Conservation (phyloP, 2,888 invertebrate species). For the Anthrax anthrax region DNA sequence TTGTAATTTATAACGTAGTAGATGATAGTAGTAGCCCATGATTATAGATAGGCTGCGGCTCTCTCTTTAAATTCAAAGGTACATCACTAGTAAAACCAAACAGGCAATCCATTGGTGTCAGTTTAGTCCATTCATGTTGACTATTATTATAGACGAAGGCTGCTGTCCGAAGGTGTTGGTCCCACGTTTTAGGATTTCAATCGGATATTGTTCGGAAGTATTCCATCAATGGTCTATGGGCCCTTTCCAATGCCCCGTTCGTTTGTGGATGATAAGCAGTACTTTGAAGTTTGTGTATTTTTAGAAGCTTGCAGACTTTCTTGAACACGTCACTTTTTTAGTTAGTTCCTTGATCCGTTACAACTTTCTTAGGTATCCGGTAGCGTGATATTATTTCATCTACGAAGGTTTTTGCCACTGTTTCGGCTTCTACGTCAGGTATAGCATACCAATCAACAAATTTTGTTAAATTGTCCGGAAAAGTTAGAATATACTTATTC, state of each 20-base stretch:
- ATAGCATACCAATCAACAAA: constrained; percentile 4
- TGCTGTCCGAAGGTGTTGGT: constrained; percentile 5
- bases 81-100: constrained; percentile 4
- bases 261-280: constrained; percentile 1
- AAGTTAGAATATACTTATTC: constrained; percentile 8
- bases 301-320: neutral
- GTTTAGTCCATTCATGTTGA: constrained; percentile 1
- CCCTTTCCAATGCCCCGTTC: constrained; percentile 7
- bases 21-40: neutral
- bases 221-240: constrained; percentile 4
- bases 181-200: constrained; percentile 8
- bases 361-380: constrained; percentile 2
- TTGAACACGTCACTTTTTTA: neutral
- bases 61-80: neutral
- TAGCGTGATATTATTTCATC: constrained; percentile 3
- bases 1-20: neutral
- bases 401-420: constrained; percentile 4
- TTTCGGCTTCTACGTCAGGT: constrained; percentile 7
- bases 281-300: neutral
- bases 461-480: constrained; percentile 8
- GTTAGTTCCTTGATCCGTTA: constrained; percentile 7
- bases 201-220: constrained; percentile 2
- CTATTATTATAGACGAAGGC: constrained; percentile 7
- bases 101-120: constrained; percentile 8
- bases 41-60: constrained; percentile 1